Conservation (phyloP, 2,888 invertebrate genomes). For the Sisyra nigra region DNA sequence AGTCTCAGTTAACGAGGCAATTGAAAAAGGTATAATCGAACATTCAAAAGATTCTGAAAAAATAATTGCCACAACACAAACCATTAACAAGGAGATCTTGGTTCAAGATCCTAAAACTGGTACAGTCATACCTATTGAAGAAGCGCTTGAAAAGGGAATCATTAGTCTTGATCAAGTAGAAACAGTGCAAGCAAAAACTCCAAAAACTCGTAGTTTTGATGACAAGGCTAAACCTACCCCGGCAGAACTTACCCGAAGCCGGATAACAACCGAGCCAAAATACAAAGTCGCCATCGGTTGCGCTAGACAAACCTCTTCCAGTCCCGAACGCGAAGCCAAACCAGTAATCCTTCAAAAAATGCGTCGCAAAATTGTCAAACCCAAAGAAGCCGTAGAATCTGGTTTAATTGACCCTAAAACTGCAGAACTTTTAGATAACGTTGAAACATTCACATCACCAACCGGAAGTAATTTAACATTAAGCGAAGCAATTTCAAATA, state of each 20-base stretch:
- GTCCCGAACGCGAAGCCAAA: slow-evolving; percentile 45
- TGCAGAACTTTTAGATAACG: slow-evolving; percentile 47
- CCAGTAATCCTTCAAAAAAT: slow-evolving; percentile 61
- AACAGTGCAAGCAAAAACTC: slow-evolving; percentile 11
- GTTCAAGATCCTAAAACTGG: slow-evolving; percentile 27
- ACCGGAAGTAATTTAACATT: slow-evolving; percentile 48
- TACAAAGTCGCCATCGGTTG: slow-evolving; percentile 46
- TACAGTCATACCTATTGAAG: slow-evolving; percentile 28
- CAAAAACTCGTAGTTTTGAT: slow-evolving; percentile 35
- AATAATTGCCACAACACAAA: slow-evolving; percentile 10
- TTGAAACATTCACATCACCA: slow-evolving; percentile 36
- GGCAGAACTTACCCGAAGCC: slow-evolving; percentile 38
- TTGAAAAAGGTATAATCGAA: slow-evolving; percentile 17
- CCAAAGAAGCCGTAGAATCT: slow-evolving; percentile 60
- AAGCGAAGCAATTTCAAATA: slow-evolving; percentile 55
- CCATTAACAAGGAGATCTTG: slow-evolving; percentile 15
- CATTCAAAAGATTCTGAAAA: slow-evolving; percentile 8
- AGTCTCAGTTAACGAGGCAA: slow-evolving; percentile 37
- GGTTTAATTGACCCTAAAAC: slow-evolving; percentile 66
- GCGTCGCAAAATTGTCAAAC: slow-evolving; percentile 55
- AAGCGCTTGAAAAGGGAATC: slow-evolving; percentile 27
- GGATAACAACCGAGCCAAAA: slow-evolving; percentile 44
- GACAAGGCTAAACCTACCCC: slow-evolving; percentile 35
- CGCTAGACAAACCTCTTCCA: slow-evolving; percentile 35
- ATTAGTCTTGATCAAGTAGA: slow-evolving; percentile 14